phyloP scores from a whole-genome alignment of 2,797 vertebrate genomes.

The Lutjanus argentimaculatus region DNA sequence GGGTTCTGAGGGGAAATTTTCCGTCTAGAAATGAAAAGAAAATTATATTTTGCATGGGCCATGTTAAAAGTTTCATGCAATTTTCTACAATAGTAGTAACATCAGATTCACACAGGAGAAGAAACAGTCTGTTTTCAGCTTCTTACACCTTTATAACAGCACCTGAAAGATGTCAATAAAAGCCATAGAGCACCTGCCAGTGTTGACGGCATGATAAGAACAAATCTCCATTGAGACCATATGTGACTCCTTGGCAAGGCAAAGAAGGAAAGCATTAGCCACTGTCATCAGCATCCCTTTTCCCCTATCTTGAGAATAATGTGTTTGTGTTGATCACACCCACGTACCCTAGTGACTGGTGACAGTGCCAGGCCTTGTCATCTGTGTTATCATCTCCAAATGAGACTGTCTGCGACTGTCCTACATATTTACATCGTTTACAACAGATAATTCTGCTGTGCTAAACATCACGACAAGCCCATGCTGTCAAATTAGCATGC shows the following conservation, averaged over 20 bases:
- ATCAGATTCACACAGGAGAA: constrained; percentile 37
- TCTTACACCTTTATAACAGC: constrained; percentile 21
- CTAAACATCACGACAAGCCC: constrained; percentile 75
- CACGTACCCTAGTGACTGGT: constrained; percentile 83
- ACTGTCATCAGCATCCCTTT: constrained; percentile 76
- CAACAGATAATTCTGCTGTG: constrained; percentile 75
- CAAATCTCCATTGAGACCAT: constrained; percentile 72
- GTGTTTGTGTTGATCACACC: constrained; percentile 86
- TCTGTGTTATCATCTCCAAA: constrained; percentile 82
- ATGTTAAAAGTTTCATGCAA: constrained; percentile 28
- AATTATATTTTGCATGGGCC: constrained; percentile 65
- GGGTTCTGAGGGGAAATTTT: constrained; percentile 99
- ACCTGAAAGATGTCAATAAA: constrained; percentile 56
- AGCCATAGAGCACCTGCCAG: constrained; percentile 54
- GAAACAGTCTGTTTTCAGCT: constrained; percentile 19
- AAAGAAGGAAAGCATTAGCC: constrained; percentile 73
- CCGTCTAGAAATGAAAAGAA: constrained; percentile 96
- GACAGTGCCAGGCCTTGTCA: constrained; percentile 86
- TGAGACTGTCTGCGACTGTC: constrained; percentile 81
- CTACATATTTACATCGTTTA: constrained; percentile 84
- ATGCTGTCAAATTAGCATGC: constrained; percentile 83
- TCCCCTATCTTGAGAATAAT: constrained; percentile 81
- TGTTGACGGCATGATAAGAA: constrained; percentile 54
- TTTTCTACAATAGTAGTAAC: constrained; percentile 38
- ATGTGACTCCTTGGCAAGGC: constrained; percentile 76